phyloP scores from a whole-genome alignment of 1,140 invertebrate genomes.

The Drosophila varians region DNA sequence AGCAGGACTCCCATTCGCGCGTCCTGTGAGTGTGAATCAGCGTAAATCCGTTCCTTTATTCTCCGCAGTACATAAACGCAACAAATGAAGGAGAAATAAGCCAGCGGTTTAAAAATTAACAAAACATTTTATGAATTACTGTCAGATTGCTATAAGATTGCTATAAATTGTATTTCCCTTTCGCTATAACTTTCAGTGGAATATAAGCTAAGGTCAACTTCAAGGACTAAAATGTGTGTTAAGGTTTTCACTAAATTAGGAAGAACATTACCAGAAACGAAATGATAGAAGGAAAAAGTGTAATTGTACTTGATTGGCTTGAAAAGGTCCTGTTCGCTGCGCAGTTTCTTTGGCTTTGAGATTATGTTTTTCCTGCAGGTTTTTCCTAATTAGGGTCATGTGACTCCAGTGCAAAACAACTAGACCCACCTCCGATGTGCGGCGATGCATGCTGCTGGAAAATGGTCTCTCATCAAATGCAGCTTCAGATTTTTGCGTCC shows the following conservation, averaged over 20 bases:
- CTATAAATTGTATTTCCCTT: too few species aligned
- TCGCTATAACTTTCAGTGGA: too few species aligned
- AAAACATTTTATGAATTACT: neutral
- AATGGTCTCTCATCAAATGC: conserved; percentile 68
- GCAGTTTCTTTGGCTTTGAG: conserved; percentile 22
- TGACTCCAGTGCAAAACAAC: conserved; percentile 43
- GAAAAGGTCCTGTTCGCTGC: neutral
- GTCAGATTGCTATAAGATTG: too few species aligned
- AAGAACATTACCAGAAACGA: neutral
- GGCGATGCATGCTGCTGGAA: conserved; percentile 62
- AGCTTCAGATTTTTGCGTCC: conserved; percentile 33
- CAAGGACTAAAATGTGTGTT: neutral
- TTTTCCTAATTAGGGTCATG: conserved; percentile 80
- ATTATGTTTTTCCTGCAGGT: conserved; percentile 36
- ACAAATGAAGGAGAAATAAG: neutral
- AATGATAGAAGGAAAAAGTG: neutral
- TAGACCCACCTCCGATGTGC: conserved; percentile 40
- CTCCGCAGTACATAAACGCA: conserved; percentile 35
- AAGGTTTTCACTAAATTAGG: neutral
- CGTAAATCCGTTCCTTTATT: conserved; percentile 64
- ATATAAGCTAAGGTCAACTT: too few species aligned
- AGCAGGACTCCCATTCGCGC: conserved; percentile 28
- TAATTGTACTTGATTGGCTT: neutral
- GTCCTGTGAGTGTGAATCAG: conserved; percentile 74
- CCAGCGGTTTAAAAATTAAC: neutral